Base-by-base conservation (phyloP, 2,888 invertebrate species). In the Torymus auratus region DNA sequence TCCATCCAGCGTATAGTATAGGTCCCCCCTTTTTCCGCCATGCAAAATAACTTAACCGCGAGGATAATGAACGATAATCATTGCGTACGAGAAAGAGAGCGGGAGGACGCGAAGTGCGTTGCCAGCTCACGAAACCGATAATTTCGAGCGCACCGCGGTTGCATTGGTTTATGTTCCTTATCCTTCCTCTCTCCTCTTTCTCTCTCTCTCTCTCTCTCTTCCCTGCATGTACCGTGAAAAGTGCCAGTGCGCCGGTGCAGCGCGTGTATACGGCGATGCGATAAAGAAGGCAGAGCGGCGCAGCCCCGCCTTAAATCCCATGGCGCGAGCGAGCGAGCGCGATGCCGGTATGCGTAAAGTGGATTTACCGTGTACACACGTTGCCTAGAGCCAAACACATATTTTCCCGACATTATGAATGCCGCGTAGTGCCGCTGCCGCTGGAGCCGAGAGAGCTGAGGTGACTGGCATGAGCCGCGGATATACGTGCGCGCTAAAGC, bases 291-390 rank as follows among this genome's bases (percentile, higher is more conserved):
- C 61, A 67, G 62, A 23, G 75, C 75, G 15, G 64, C 71, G n/a
- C 72, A 61, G 82, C 83, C 82, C 82, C 83, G 80, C 83, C 83
- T 82, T 73, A 78, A 83, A 82, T 77, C 77, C 79, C 74, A 65
- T 62, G 75, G 69, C 64, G 72, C 56, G 68, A 70, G 70, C 53
- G 23, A 72, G 41, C 5, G 41, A 41, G 70, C 60, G 78, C 58
- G 17, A 72, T 53, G 73, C 69, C 72, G 65, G 76, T 77, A 77
- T 68, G 78, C 78, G 80, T 80, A 78, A 75, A 76, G 75, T 76
- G 80, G 82, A 80, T 80, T 83, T 83, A 78, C 78, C 82, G 78
- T 70, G 80, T 78, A 80, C 80, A 78, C 80, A 75, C 78, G 68
- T 62, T 75, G 79, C 82, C 82, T 79, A 82, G 82, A 82, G 79